Evolutionary conservation across 1,140 invertebrate species (phyloP).

Genomic region (Neodiprion fabricii): DNA sequence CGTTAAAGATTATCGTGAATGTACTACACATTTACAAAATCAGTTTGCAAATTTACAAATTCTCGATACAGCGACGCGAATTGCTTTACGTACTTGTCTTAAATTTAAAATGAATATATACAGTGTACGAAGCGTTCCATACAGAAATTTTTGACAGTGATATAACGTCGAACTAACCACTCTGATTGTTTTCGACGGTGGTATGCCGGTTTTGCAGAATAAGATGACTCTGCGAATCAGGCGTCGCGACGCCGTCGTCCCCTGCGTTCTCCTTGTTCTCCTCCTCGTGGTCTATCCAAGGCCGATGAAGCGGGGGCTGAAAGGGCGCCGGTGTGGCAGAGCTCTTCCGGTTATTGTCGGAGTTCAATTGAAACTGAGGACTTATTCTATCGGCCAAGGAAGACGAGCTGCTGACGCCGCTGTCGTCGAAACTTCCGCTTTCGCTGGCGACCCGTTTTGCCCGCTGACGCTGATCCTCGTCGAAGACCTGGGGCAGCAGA

Average conservation of each 20-base stretch:
- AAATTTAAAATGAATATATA: too few species aligned
- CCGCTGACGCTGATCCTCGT: conserved; percentile 17
- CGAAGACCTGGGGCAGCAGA: not conserved
- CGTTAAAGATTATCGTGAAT: too few species aligned
- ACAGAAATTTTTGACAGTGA: too few species aligned
- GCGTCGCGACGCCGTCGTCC: conserved; percentile 17
- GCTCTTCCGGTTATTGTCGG: not conserved
- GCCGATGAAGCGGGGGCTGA: conserved; percentile 39
- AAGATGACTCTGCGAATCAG: conserved; percentile 20
- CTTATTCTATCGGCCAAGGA: conserved; percentile 10
- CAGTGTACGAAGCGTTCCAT: too few species aligned
- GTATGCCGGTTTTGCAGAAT: conserved; percentile 11
- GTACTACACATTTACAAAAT: too few species aligned
- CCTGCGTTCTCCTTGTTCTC: not conserved
- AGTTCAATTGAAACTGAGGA: conserved; percentile 19
- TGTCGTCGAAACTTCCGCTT: conserved; percentile 31
- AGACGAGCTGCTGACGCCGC: conserved; percentile 29
- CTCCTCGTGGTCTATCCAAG: conserved; percentile 35
- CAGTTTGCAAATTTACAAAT: too few species aligned
- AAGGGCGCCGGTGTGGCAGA: conserved; percentile 1
- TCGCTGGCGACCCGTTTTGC: conserved; percentile 30
- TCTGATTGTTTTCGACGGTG: too few species aligned
- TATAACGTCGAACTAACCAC: too few species aligned
- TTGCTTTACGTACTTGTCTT: too few species aligned
- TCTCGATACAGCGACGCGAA: too few species aligned